phyloP scores from a whole-genome alignment of 1,140 invertebrate genomes.

The Drosophila quadrilineata region DNA sequence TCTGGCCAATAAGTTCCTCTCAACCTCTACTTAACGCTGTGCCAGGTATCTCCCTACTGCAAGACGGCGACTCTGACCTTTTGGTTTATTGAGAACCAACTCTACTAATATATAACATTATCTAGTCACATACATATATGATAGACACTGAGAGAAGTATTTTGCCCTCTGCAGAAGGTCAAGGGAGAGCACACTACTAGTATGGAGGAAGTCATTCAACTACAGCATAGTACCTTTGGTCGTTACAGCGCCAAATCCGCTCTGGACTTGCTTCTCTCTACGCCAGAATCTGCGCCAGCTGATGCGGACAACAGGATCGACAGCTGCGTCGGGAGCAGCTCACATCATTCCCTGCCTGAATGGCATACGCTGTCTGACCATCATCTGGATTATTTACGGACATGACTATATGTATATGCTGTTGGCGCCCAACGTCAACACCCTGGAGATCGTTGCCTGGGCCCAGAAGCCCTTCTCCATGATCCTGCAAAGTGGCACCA shows the following conservation, averaged over 20 bases:
- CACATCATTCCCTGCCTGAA: slow-evolving; percentile 82
- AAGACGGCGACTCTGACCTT: too few species aligned
- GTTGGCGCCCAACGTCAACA: slow-evolving; percentile 48
- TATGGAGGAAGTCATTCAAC: too few species aligned
- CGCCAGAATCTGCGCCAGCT: slow-evolving; percentile 51
- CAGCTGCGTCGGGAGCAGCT: not conserved
- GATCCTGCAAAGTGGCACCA: slow-evolving; percentile 83
- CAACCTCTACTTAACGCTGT: too few species aligned
- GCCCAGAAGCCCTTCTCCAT: slow-evolving; percentile 83
- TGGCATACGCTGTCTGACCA: slow-evolving; percentile 84
- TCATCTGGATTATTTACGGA: slow-evolving; percentile 86
- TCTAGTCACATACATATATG: too few species aligned
- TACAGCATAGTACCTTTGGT: not conserved
- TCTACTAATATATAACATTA: too few species aligned
- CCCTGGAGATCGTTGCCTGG: slow-evolving; percentile 57
- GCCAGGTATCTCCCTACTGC: too few species aligned
- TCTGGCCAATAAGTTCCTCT: too few species aligned
- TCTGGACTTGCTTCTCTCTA: slow-evolving; percentile 39
- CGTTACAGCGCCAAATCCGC: slow-evolving; percentile 11
- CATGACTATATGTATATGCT: slow-evolving; percentile 82
- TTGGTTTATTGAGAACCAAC: too few species aligned
- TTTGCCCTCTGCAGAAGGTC: too few species aligned
- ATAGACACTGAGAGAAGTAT: too few species aligned
- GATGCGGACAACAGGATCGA: slow-evolving; percentile 13
- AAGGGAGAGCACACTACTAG: too few species aligned